These are phyloP conservation scores for Rhagologus leucostigma DNA, from an alignment of 2,113 vertebrate species.

Conservation along the genomic window DNA sequence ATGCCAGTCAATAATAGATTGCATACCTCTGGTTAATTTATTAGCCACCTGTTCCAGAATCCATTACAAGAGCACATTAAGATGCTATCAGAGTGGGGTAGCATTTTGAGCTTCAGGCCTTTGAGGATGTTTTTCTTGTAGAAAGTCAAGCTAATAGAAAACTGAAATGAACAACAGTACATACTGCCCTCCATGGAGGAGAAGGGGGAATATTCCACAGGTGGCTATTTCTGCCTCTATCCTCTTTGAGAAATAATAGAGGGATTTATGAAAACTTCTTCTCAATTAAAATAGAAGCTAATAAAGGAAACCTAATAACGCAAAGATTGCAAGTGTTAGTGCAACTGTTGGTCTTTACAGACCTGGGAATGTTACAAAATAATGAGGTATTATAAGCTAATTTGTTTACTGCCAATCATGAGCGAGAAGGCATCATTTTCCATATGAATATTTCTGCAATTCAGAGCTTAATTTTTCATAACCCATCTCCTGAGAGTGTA, in stretches of 20 bases:
- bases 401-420: background rate
- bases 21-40: slow-evolving; percentile 67
- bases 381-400: background rate
- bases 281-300: background rate
- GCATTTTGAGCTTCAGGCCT: background rate
- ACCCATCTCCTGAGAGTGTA: background rate
- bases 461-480: background rate
- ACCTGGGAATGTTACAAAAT: background rate
- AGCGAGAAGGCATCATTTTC: background rate
- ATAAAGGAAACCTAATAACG: background rate
- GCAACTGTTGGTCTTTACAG: background rate
- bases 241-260: background rate
- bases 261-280: background rate
- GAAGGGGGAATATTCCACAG: background rate
- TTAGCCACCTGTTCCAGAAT: slow-evolving; percentile 68
- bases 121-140: slow-evolving; percentile 2
- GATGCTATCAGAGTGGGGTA: slow-evolving; percentile 15
- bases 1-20: slow-evolving; percentile 64
- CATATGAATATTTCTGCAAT: background rate
- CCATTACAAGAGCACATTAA: slow-evolving; percentile 52
- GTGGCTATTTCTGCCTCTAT: background rate
- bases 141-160: slow-evolving; percentile 1
- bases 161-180: background rate
- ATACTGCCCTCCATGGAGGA: background rate
- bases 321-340: background rate